Evolutionary conservation across 2,113 vertebrate genomes (phyloP).

Genomic region (Eurystomus gularis): DNA sequence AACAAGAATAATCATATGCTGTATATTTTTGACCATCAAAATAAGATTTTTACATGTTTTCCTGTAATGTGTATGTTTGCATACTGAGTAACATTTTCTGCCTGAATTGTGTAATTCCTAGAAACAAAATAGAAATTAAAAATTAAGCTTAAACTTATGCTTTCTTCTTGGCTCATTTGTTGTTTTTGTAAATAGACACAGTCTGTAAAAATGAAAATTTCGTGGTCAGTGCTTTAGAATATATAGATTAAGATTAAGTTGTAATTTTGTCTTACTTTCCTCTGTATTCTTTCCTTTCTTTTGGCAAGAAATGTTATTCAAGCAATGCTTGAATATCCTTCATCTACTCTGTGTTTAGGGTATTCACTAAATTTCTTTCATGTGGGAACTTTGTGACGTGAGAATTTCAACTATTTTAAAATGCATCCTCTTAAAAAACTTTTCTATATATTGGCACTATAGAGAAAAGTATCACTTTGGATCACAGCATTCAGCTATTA

Average conservation of each 20-base stretch:
- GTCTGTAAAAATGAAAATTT: background rate
- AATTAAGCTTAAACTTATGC: background rate
- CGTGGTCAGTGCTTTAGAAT: background rate
- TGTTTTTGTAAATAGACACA: background rate
- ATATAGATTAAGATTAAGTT: background rate
- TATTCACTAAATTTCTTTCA: background rate
- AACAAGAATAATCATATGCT: background rate
- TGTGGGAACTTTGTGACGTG: background rate
- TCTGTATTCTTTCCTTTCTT: background rate
- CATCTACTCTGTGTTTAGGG: background rate
- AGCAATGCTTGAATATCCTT: background rate
- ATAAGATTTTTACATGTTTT: background rate
- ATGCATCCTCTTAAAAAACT: background rate
- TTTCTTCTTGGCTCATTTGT: background rate
- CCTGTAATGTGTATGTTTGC: background rate
- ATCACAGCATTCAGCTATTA: constrained; percentile 1
- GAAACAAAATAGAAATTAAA: background rate
- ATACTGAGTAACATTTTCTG: accelerated
- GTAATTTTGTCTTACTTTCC: background rate
- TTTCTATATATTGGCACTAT: background rate
- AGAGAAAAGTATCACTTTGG: background rate
- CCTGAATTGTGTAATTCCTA: background rate
- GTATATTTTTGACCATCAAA: background rate
- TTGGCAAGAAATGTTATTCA: background rate
- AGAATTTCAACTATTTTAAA: constrained; percentile 4